A percentile compares a stretch with the other conserved stretches of the same genome.
Evolutionary conservation across 2,797 vertebrate genomes (phyloP).

Genomic region (Sebastolobus altivelis): DNA sequence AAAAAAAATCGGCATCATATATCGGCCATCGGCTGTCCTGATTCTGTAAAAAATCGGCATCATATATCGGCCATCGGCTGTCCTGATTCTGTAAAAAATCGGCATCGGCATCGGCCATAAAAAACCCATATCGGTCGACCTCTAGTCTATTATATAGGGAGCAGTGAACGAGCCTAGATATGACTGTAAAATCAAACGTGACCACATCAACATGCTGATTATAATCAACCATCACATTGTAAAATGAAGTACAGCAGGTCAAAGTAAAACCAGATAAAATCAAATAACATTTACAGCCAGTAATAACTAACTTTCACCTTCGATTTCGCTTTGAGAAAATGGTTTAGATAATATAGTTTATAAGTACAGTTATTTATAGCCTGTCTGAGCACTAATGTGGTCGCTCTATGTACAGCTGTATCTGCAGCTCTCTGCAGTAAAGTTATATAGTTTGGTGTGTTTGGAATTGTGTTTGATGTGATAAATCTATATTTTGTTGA

Average conservation of each 20-base stretch:
- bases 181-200: background rate
- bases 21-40: no score
- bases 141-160: background rate
- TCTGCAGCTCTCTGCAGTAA: background rate
- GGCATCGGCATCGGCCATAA: no score
- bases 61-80: no score
- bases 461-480: background rate
- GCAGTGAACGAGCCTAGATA: background rate
- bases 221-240: background rate
- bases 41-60: no score
- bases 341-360: background rate
- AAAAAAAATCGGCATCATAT: no score
- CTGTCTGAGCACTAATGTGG: background rate
- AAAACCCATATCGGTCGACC: no score
- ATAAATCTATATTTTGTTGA: background rate
- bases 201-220: background rate
- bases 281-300: background rate
- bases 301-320: background rate
- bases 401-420: background rate
- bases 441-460: background rate
- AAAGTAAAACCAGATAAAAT: constrained; percentile 5
- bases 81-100: no score
- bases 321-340: background rate
- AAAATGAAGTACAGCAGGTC: background rate
- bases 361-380: constrained; percentile 8